Base-by-base conservation (phyloP, 2,888 invertebrate species). In the Cosmia pyralina region DNA sequence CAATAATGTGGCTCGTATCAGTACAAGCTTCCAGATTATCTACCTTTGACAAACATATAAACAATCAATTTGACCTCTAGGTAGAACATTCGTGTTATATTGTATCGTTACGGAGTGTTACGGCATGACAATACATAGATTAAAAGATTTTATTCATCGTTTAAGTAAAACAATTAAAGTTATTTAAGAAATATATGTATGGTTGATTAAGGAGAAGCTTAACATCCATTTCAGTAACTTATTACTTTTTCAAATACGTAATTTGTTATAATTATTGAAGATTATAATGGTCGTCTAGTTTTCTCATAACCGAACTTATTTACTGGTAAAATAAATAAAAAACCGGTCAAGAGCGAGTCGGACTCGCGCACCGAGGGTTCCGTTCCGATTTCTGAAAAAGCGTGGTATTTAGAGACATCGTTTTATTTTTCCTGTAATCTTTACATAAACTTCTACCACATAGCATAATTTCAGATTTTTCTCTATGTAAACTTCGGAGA, bases 291-390 rank as follows among this genome's bases (percentile, higher is more conserved):
- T 46, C 41, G 6, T 22, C 4, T 22, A 55, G 60, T 76, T 65
- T 55, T 67, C 38, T 62, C 19, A 19, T 38, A 28, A 52, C n/a
- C 10, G 17, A 64, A 67, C 6, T 59, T 55, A 6, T 58, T 53
- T 52, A 17, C 41, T 52, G 62, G 65, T 58, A 22, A 74, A 74
- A 53, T 62, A 62, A 58, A n/a, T n/a, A n/a, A n/a, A n/a, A n/a
- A n/a, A n/a, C n/a, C n/a, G n/a, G n/a, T n/a, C n/a, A n/a, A n/a
- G n/a, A n/a, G n/a, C n/a, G n/a, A n/a, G n/a, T n/a, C n/a, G n/a
- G n/a, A n/a, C n/a, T n/a, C n/a, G n/a, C n/a, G n/a, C n/a, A n/a
- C n/a, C n/a, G n/a, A n/a, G n/a, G n/a, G n/a, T n/a, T n/a, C n/a
- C n/a, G n/a, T n/a, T n/a, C n/a, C n/a, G n/a, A n/a, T n/a, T n/a